A percentile compares a stretch with the other conserved stretches of the same genome.
phyloP scores from a whole-genome alignment of 1,140 invertebrate species.

The Melanaphis sacchari region DNA sequence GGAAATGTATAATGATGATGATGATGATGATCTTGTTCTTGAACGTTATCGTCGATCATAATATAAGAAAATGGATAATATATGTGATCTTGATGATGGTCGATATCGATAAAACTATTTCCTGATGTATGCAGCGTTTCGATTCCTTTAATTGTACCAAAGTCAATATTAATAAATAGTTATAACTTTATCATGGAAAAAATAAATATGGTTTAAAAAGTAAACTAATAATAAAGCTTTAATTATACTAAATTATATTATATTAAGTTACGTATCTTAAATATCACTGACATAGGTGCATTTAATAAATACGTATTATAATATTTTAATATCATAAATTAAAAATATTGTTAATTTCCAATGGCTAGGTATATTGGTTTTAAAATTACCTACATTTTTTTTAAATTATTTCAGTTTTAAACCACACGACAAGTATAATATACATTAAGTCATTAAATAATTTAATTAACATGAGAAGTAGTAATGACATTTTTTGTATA shows the following conservation, averaged over 20 bases:
- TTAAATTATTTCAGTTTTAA: no score
- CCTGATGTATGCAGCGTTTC: accelerated
- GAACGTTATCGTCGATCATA: background rate
- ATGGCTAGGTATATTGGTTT: no score
- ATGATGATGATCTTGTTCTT: background rate
- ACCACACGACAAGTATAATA: no score
- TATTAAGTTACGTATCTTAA: no score
- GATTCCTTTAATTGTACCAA: background rate
- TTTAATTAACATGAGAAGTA: no score
- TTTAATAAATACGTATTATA: no score
- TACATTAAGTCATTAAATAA: no score
- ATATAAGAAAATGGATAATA: background rate
- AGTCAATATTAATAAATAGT: background rate
- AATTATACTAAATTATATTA: background rate
- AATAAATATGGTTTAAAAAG: background rate
- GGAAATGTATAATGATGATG: background rate
- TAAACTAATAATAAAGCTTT: background rate
- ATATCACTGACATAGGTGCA: no score
- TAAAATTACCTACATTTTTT: no score
- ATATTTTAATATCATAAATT: no score
- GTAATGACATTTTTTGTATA: no score
- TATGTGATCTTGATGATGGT: background rate
- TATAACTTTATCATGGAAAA: background rate
- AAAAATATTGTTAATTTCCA: no score
- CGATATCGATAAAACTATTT: background rate